Conservation (phyloP, 2,797 vertebrate species). For the Melanotaenia boesemani region DNA sequence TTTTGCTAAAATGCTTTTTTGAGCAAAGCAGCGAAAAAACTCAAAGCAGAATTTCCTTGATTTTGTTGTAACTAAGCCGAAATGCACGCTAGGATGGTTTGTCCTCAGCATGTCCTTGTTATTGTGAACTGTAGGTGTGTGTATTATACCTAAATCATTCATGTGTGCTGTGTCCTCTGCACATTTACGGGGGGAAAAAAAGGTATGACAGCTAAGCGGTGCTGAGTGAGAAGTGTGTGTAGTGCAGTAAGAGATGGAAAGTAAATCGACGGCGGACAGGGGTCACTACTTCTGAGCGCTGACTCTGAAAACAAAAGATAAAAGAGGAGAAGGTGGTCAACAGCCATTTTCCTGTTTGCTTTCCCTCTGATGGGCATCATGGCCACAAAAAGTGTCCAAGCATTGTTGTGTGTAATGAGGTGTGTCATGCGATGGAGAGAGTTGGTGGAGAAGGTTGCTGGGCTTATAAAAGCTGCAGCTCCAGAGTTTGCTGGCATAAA, state of each 20-base stretch:
- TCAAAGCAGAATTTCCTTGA: background rate
- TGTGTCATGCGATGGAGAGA: constrained; percentile 5
- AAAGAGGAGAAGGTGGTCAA: background rate
- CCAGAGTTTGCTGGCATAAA: background rate
- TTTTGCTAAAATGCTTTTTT: too few relatives aligned
- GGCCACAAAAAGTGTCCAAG: constrained; percentile 2
- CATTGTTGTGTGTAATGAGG: constrained; percentile 22
- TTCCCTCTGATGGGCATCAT: constrained; percentile 1
- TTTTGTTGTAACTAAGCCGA: background rate
- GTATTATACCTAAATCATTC: background rate
- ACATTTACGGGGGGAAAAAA: background rate
- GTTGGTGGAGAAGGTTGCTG: background rate
- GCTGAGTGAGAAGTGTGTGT: constrained; percentile 18
- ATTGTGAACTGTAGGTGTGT: background rate
- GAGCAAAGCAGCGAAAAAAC: too few relatives aligned
- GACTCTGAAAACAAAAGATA: background rate
- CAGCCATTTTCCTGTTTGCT: constrained; percentile 13
- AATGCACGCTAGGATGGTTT: background rate
- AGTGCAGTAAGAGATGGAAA: constrained; percentile 23
- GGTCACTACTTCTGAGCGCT: constrained; percentile 23
- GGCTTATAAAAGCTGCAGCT: background rate
- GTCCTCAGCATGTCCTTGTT: background rate
- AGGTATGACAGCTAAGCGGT: constrained; percentile 27
- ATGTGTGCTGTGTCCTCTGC: constrained; percentile 14
- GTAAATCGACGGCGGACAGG: constrained; percentile 42